A percentile compares a stretch with the other conserved stretches of the same genome.
phyloP scores from a whole-genome alignment of 2,113 vertebrate species.

The Nesogale talazaci region DNA sequence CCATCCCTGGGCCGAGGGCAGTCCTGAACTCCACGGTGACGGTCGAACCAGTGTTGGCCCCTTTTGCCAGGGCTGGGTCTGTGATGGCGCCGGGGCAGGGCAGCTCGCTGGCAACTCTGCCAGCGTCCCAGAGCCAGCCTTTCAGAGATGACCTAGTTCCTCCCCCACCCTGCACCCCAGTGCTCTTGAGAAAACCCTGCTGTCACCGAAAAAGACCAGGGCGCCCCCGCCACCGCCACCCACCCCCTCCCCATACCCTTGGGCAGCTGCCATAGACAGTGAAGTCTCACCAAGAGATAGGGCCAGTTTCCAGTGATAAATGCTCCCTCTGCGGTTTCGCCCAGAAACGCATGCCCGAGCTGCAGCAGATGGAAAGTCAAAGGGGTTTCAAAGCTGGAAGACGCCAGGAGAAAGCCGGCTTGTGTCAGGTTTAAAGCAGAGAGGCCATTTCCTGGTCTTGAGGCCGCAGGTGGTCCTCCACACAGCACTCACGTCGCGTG shows the following conservation, averaged over 20 bases:
- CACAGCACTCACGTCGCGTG: accelerated
- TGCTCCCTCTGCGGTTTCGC: background rate
- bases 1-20: background rate
- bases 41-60: conserved; percentile 59
- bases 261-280: conserved; percentile 43
- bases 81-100: background rate
- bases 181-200: conserved; percentile 30
- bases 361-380: background rate
- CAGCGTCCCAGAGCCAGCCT: background rate
- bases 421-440: background rate
- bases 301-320: background rate
- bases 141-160: background rate
- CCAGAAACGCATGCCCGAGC: background rate
- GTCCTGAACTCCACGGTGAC: conserved; percentile 59
- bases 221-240: too few relatives aligned
- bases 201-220: conserved; percentile 33
- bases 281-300: background rate
- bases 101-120: background rate
- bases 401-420: background rate
- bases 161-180: background rate
- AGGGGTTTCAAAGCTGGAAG: background rate
- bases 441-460: background rate
- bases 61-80: conserved; percentile 18
- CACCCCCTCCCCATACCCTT: background rate
- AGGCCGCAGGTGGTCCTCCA: background rate